These are phyloP conservation scores for Meganola albula DNA, from an alignment of 2,888 invertebrate genomes.

Conservation along the genomic window DNA sequence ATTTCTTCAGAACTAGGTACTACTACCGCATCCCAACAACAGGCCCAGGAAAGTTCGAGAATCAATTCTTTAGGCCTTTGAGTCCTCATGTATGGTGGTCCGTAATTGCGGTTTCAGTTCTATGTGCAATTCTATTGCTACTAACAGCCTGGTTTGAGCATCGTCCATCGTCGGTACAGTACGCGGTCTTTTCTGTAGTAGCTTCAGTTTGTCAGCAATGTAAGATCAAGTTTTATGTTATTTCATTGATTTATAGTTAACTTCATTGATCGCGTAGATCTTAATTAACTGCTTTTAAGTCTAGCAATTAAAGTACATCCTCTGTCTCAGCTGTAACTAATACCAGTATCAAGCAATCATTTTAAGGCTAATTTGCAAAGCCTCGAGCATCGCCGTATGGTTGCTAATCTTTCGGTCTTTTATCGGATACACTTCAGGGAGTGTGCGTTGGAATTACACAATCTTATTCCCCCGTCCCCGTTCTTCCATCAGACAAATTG, in stretches of 20 bases:
- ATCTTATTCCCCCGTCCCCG: no score
- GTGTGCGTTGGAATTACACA: no score
- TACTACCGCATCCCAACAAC: conserved; percentile 53
- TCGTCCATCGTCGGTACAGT: conserved; percentile 40
- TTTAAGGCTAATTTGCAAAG: no score
- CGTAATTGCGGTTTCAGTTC: conserved; percentile 35
- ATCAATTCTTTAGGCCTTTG: conserved; percentile 68
- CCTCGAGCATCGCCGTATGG: no score
- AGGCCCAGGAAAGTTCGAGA: conserved; percentile 57
- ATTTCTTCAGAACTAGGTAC: conserved; percentile 49
- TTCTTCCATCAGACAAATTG: no score
- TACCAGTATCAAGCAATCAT: no score
- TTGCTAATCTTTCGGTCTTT: no score
- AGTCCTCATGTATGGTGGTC: conserved; percentile 54
- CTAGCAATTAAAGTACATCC: no score
- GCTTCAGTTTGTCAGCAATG: conserved; percentile 65
- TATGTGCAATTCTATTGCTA: conserved; percentile 50
- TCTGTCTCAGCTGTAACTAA: no score
- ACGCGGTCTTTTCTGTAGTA: conserved; percentile 56
- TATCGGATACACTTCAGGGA: no score
- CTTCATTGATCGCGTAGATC: background rate
- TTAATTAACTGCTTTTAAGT: no score
- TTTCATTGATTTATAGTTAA: background rate
- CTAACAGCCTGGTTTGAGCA: conserved; percentile 46
- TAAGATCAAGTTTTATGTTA: conserved; percentile 31